A percentile compares a stretch with the other conserved stretches of the same genome.
Evolutionary conservation across 2,797 vertebrate species (phyloP).

Genomic region (Hypotaenidia philippensis): DNA sequence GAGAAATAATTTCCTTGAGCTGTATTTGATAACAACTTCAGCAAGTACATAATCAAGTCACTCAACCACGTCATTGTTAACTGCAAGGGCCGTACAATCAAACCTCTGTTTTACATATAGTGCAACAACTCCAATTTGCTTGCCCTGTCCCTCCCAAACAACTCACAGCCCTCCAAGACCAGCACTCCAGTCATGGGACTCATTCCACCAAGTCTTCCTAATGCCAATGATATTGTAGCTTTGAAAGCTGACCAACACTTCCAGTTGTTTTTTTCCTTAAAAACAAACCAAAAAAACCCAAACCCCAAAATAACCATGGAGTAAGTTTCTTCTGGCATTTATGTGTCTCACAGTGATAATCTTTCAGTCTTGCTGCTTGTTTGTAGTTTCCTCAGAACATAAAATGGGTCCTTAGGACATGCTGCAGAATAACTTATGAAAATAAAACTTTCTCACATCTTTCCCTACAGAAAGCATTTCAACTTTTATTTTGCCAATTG

Average conservation of each 20-base stretch:
- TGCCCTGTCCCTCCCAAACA: too few relatives aligned
- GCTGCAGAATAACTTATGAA: fast-evolving
- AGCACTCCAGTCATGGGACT: background rate
- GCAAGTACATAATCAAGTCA: background rate
- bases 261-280: too few relatives aligned
- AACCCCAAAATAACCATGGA: too few relatives aligned
- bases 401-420: background rate
- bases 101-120: background rate
- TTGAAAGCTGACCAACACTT: background rate
- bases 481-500: background rate
- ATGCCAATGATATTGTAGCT: background rate
- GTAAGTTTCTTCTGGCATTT: background rate
- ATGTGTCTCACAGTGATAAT: background rate
- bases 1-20: background rate
- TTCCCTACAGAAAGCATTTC: background rate
- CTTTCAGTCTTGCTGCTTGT: background rate
- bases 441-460: background rate
- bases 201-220: too few relatives aligned
- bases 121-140: background rate
- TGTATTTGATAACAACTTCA: background rate
- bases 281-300: too few relatives aligned
- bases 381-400: background rate
- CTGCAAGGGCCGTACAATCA: background rate
- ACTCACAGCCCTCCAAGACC: background rate
- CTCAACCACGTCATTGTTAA: background rate